Percentiles rank a stretch among this genome's conserved stretches.
These are phyloP conservation scores for Diachrysia chrysitis DNA, from an alignment of 2,888 invertebrate species.

Conservation along the genomic window DNA sequence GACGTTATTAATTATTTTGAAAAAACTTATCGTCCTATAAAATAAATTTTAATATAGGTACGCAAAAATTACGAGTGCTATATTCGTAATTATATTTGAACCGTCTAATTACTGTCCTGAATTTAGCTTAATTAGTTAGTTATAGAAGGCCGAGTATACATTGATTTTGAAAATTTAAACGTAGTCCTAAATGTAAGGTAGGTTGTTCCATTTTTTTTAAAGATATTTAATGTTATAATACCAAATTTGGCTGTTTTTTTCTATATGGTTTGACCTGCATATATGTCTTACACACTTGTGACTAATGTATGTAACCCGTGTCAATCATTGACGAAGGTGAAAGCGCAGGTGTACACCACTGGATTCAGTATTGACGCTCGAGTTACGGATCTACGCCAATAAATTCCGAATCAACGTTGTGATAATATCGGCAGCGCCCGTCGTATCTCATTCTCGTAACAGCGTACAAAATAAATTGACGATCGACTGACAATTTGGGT, in stretches of 20 bases:
- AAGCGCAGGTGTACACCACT: conserved; percentile 72
- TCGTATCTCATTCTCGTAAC: conserved; percentile 51
- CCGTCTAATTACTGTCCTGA: not conserved
- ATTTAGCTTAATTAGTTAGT: conserved; percentile 1
- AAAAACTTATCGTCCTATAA: too few relatives aligned
- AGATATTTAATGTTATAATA: too few relatives aligned
- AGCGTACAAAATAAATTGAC: conserved; percentile 57
- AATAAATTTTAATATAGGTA: too few relatives aligned
- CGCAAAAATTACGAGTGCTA: not conserved
- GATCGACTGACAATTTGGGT: conserved; percentile 50
- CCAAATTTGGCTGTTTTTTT: conserved; percentile 31
- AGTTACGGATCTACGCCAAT: conserved; percentile 71
- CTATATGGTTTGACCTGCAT: conserved; percentile 35
- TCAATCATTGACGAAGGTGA: conserved; percentile 80
- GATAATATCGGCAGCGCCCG: conserved; percentile 54
- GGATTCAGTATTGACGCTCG: conserved; percentile 71
- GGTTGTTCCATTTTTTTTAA: too few relatives aligned
- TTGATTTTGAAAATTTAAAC: not conserved
- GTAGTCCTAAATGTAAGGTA: conserved; percentile 6
- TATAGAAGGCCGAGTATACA: conserved; percentile 6
- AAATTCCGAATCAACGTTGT: conserved; percentile 68
- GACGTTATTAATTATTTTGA: too few relatives aligned
- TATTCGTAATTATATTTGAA: not conserved
- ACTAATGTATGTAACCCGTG: conserved; percentile 78
- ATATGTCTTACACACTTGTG: conserved; percentile 76